These are phyloP conservation scores for Celastrina argiolus DNA, from an alignment of 2,888 invertebrate species.

Conservation along the genomic window DNA sequence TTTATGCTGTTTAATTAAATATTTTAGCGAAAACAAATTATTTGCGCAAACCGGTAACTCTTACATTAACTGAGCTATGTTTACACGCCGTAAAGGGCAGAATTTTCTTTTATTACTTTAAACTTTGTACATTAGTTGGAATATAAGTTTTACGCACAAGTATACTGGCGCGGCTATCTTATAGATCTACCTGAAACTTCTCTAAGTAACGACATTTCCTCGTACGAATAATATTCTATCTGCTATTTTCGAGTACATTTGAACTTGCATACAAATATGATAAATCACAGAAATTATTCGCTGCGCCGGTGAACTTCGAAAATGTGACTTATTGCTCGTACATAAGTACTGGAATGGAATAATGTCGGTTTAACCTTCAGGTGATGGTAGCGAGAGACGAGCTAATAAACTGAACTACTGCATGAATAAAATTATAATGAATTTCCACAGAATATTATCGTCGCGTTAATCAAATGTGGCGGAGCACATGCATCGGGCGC, in stretches of 20 bases:
- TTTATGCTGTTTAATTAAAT: constrained; percentile 13
- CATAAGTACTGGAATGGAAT: not conserved
- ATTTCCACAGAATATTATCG: constrained; percentile 54
- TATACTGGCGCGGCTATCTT: not conserved
- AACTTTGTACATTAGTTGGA: not conserved
- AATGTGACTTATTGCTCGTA: not conserved
- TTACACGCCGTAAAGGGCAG: not conserved
- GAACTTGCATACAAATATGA: constrained; percentile 10
- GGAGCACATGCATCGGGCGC: constrained; percentile 33
- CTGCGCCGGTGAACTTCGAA: not conserved
- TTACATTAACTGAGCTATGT: not conserved
- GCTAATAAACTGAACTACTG: constrained; percentile 50
- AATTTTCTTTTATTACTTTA: not conserved
- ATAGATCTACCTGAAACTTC: not conserved
- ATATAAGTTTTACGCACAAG: not conserved
- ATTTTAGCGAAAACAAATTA: constrained; percentile 13
- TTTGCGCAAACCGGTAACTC: not conserved
- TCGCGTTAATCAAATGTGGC: constrained; percentile 53
- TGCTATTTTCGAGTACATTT: constrained; percentile 4
- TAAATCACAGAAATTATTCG: constrained; percentile 14
- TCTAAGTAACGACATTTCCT: not conserved
- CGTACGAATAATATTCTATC: not conserved
- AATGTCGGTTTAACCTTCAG: not conserved
- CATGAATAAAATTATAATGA: constrained; percentile 72
- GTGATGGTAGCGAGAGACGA: constrained; percentile 25